Percentiles rank a stretch among this genome's conserved stretches.
Conservation (phyloP, 1,140 invertebrate genomes). For the Drusus annulatus region DNA sequence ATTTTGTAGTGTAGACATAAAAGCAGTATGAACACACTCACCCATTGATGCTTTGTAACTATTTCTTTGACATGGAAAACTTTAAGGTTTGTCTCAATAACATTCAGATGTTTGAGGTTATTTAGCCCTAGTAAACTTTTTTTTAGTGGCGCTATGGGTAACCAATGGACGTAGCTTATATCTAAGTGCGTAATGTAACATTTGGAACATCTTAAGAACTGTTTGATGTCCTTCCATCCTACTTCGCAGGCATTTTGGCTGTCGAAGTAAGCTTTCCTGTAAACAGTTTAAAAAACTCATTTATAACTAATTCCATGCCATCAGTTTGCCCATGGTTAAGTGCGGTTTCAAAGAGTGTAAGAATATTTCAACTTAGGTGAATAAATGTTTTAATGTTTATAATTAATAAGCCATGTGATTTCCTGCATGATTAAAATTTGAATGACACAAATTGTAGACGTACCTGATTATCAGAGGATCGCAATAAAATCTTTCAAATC, state of each 20-base stretch:
- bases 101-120: constrained; percentile 17
- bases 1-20: neutral
- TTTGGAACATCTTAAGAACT: constrained; percentile 2
- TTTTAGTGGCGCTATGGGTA: neutral
- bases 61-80: constrained; percentile 28
- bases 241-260: constrained; percentile 8
- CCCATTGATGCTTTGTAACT: neutral
- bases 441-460: neutral
- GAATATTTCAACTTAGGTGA: too few relatives aligned
- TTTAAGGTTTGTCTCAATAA: constrained; percentile 10
- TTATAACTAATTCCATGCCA: too few relatives aligned
- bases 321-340: too few relatives aligned
- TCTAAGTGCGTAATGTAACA: constrained; percentile 8
- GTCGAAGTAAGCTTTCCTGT: constrained; percentile 19
- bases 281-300: neutral
- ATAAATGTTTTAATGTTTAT: too few relatives aligned
- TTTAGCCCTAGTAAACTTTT: neutral
- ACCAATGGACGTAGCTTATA: constrained; percentile 30
- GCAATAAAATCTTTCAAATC: constrained; percentile 25
- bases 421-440: too few relatives aligned
- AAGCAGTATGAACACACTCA: neutral
- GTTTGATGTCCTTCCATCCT: neutral
- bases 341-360: too few relatives aligned
- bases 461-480: constrained; percentile 14
- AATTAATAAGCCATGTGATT: too few relatives aligned